A percentile compares a stretch with the other conserved stretches of the same genome.
These are phyloP conservation scores for Tanypteryx hageni DNA, from an alignment of 2,888 invertebrate species.

Conservation along the genomic window DNA sequence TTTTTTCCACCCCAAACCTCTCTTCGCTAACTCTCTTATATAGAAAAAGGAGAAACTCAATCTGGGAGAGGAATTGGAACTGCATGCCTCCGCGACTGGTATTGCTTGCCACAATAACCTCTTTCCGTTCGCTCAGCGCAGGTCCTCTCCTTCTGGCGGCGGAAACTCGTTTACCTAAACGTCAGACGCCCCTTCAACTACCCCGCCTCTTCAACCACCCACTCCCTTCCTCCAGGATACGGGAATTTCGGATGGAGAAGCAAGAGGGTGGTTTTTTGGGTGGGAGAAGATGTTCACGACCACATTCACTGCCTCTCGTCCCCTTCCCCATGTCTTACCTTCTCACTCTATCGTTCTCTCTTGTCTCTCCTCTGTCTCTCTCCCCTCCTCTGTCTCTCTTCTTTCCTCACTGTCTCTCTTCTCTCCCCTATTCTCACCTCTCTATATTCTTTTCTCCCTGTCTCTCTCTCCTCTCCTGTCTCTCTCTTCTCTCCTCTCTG, in stretches of 20 bases:
- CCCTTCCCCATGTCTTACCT: neutral
- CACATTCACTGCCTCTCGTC: neutral
- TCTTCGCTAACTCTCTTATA: slow-evolving; percentile 5
- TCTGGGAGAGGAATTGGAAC: slow-evolving; percentile 40
- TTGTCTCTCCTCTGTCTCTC: too few species aligned
- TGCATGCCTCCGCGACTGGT: slow-evolving; percentile 52
- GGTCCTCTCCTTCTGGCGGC: slow-evolving; percentile 28
- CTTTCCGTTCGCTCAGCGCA: neutral
- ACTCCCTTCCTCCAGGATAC: neutral
- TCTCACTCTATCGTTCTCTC: too few species aligned
- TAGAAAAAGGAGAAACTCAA: slow-evolving; percentile 20
- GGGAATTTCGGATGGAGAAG: neutral
- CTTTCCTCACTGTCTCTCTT: too few species aligned
- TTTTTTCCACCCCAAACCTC: neutral
- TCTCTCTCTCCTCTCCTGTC: neutral
- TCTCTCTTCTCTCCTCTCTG: too few species aligned
- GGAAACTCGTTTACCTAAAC: slow-evolving; percentile 54
- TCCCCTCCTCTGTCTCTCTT: neutral
- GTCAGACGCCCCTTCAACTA: neutral
- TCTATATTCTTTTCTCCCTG: too few species aligned
- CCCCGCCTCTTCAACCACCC: too few species aligned
- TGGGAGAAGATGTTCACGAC: neutral
- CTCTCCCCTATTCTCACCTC: too few species aligned
- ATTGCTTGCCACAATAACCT: slow-evolving; percentile 51
- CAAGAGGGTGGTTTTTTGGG: too few species aligned